Conservation (phyloP, 2,888 invertebrate species). For the Anthoptus insignis region DNA sequence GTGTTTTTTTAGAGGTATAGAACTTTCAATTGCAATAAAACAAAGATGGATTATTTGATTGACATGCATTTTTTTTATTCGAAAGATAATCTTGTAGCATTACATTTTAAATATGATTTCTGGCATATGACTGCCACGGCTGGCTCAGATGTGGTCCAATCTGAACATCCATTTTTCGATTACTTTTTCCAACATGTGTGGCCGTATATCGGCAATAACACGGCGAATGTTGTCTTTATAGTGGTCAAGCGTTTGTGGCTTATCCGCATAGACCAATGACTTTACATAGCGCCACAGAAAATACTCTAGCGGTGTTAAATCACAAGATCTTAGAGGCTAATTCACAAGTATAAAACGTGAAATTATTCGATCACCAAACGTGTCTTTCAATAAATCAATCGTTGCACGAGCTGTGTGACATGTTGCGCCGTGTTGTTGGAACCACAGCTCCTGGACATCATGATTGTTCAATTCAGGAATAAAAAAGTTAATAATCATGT, state of each 20-base stretch:
- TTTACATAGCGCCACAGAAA: constrained; percentile 37
- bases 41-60: constrained; percentile 33
- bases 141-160: constrained; percentile 46
- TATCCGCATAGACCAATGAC: constrained; percentile 47
- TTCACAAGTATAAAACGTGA: constrained; percentile 28
- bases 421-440: constrained; percentile 46
- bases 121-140: constrained; percentile 49
- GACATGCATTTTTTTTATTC: constrained; percentile 36
- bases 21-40: constrained; percentile 42
- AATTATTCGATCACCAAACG: constrained; percentile 15
- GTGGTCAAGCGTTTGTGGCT: constrained; percentile 47
- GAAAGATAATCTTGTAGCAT: constrained; percentile 41
- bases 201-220: constrained; percentile 45
- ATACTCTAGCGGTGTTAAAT: constrained; percentile 5
- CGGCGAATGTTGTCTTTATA: constrained; percentile 49
- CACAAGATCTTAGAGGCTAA: constrained; percentile 41
- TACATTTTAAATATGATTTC: constrained; percentile 48
- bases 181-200: constrained; percentile 47
- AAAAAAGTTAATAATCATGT: constrained; percentile 54
- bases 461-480: constrained; percentile 39
- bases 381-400: constrained; percentile 18
- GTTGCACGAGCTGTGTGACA: constrained; percentile 41
- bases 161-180: constrained; percentile 51
- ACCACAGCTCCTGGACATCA: constrained; percentile 31
- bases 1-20: constrained; percentile 42